Base-by-base conservation (phyloP, 1,140 invertebrate species). In the Zaprionus africanus region DNA sequence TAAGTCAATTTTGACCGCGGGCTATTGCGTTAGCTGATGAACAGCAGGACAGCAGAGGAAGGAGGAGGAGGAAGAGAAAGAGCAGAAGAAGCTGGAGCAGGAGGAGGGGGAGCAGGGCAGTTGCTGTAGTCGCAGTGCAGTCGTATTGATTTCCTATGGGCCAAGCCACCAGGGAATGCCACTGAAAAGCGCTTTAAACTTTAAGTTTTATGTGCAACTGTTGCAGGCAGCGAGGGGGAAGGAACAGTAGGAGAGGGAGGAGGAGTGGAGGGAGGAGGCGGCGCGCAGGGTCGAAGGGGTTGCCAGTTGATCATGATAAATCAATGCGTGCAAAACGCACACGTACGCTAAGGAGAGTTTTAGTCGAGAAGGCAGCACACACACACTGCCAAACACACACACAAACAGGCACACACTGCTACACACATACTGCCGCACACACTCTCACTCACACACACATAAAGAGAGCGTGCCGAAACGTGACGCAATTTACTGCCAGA, bases 271-370 rank as follows among this genome's bases (percentile, higher is more conserved):
- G 59, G 1, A n/a, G 53, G 5, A 6, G 12, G 54, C 53, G 51
- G 51, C 46, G 64, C 56, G 24, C 22, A 36, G 28, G 38, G 34
- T 31, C 49, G 28, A 84, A 81, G 82, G 81, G 78, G 81, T 84
- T 80, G 78, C 80, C 79, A 87, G 81, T 87, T 90, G 85, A 90
- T 90, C 85, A 90, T 90, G 85, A 90, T 90, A 90, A 90, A 90
- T 90, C 85, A 90, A 90, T 90, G 85, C 85, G 85, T 90, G 82
- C 78, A 90, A 88, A 90, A 90, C 85, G 82, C 85, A 90, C 85
- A 90, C 85, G 85, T 90, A 90, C 85, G 82, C 41, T 51, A 24
- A 51, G 90, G 81, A 90, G 85, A 86, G 41, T 46, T 46, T 46
- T 17, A 46, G 41, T 46, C 41, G 41, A 46, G 41, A 17, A 46